phyloP scores from a whole-genome alignment of 2,888 invertebrate genomes.

The Ethmia dodecea region DNA sequence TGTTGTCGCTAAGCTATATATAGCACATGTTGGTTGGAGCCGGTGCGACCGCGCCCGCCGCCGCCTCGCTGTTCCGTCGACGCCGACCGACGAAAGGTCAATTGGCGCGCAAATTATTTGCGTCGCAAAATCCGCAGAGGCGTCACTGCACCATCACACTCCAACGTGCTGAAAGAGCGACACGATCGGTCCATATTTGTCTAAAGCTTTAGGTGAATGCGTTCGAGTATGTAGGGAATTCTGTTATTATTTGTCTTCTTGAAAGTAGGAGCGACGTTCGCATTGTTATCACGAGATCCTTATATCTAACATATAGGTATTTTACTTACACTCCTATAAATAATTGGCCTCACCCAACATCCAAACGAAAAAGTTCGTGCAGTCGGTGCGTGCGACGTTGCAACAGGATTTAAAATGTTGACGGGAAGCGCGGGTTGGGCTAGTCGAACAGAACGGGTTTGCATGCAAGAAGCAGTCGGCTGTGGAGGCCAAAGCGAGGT shows the following conservation, averaged over 20 bases:
- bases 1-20: slow-evolving; percentile 72
- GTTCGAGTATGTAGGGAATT: no score
- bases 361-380: neutral
- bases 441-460: slow-evolving; percentile 55
- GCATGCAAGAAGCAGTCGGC: slow-evolving; percentile 55
- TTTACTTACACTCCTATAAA: no score
- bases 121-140: slow-evolving; percentile 68
- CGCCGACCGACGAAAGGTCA: slow-evolving; percentile 74
- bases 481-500: slow-evolving; percentile 63
- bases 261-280: no score
- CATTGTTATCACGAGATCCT: no score
- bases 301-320: no score
- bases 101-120: slow-evolving; percentile 78
- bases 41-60: slow-evolving; percentile 57
- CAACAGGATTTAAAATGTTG: slow-evolving; percentile 4
- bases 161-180: no score
- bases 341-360: no score
- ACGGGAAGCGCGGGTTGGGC: slow-evolving; percentile 30
- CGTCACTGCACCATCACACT: slow-evolving; percentile 48
- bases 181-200: no score
- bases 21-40: slow-evolving; percentile 65
- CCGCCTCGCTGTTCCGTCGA: slow-evolving; percentile 45
- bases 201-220: no score
- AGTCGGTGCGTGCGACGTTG: neutral
- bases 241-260: no score